A percentile compares a stretch with the other conserved stretches of the same genome.
These are phyloP conservation scores for Ceuthmochares aereus DNA, from an alignment of 2,113 vertebrate genomes.

Conservation along the genomic window DNA sequence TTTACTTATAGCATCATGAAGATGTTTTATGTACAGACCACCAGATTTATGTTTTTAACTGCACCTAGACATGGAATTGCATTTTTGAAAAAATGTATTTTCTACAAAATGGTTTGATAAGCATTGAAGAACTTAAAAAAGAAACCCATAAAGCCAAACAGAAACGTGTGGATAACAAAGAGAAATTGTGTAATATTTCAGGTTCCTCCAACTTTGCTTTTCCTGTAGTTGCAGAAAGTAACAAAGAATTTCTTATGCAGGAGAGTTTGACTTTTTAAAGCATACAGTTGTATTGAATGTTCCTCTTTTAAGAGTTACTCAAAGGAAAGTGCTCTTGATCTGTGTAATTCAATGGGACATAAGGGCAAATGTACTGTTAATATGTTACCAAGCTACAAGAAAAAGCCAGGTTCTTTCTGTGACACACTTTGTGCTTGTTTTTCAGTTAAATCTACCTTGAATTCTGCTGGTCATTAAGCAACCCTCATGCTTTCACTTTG, in stretches of 20 bases:
- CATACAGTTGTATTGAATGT: neutral
- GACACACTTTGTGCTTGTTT: neutral
- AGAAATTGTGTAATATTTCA: neutral
- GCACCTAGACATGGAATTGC: neutral
- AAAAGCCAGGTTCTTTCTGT: neutral
- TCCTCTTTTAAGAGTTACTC: neutral
- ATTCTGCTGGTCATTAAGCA: neutral
- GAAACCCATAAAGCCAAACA: neutral
- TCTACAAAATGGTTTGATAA: neutral
- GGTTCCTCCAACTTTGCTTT: neutral
- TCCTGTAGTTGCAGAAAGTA: neutral
- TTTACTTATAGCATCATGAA: neutral
- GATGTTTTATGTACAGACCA: neutral
- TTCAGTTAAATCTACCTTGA: neutral
- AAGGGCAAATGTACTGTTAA: neutral
- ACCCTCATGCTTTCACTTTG: neutral
- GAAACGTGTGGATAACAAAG: neutral
- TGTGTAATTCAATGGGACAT: neutral
- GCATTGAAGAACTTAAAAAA: neutral
- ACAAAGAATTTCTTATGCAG: neutral
- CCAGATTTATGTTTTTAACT: neutral
- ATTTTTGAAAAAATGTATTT: neutral
- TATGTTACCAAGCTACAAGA: neutral
- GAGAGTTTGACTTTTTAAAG: neutral
- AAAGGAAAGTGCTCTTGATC: neutral